These are phyloP conservation scores for Menidia menidia DNA, from an alignment of 2,797 vertebrate species.

Conservation along the genomic window DNA sequence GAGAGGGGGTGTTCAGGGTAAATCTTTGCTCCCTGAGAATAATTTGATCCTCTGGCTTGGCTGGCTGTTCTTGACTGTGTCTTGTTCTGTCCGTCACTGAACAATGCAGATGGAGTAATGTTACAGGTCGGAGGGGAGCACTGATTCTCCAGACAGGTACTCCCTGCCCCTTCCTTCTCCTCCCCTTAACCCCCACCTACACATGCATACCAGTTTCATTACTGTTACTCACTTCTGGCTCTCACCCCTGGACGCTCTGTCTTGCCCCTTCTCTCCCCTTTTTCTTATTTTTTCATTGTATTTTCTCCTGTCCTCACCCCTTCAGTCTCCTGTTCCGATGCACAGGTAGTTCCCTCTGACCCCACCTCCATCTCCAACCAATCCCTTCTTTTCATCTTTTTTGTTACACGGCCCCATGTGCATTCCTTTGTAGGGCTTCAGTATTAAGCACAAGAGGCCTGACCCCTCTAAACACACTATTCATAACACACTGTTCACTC, in stretches of 20 bases:
- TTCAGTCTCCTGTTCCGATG: conserved; percentile 56
- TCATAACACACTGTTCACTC: conserved; percentile 54
- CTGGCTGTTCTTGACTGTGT: conserved; percentile 80
- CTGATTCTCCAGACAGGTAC: conserved; percentile 85
- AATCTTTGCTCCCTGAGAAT: conserved; percentile 79
- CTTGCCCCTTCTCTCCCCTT: conserved; percentile 1
- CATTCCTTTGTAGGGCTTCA: conserved; percentile 80
- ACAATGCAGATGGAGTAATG: conserved; percentile 88
- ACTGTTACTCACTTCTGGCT: conserved; percentile 44
- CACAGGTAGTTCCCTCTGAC: conserved; percentile 63
- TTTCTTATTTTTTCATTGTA: conserved; percentile 54
- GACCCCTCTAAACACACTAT: conserved; percentile 50
- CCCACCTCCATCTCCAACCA: conserved; percentile 57
- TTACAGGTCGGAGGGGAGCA: conserved; percentile 86
- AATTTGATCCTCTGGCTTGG: conserved; percentile 77
- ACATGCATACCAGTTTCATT: conserved; percentile 19
- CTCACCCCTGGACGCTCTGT: conserved; percentile 38
- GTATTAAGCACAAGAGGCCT: conserved; percentile 75
- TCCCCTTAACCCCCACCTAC: conserved; percentile 23
- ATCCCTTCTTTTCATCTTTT: conserved; percentile 26
- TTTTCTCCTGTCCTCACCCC: conserved; percentile 39
- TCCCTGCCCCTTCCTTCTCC: conserved; percentile 27
- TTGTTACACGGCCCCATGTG: conserved; percentile 59
- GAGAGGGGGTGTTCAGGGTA: conserved; percentile 54
- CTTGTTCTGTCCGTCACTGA: conserved; percentile 86